Evolutionary conservation across 2,888 invertebrate species (phyloP).

Genomic region (Lithodes maja): DNA sequence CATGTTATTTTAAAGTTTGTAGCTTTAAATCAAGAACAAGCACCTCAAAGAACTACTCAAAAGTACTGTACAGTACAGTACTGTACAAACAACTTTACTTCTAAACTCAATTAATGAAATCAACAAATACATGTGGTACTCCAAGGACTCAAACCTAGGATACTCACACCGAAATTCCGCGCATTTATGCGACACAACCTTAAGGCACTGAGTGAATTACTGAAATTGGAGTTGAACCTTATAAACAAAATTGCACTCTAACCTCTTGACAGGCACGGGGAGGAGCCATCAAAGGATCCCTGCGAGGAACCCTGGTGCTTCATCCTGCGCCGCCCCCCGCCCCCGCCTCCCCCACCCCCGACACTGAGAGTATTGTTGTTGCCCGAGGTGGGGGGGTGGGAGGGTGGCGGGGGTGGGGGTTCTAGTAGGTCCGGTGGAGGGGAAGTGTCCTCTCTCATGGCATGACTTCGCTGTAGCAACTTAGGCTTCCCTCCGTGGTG

Average conservation of each 20-base stretch:
- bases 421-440: slow-evolving; percentile 74
- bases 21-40: too few relatives aligned
- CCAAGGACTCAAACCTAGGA: too few relatives aligned
- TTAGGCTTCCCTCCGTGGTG: slow-evolving; percentile 71
- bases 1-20: too few relatives aligned
- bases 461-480: slow-evolving; percentile 87
- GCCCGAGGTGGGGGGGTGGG: slow-evolving; percentile 36
- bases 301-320: slow-evolving; percentile 70
- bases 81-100: too few relatives aligned
- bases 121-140: too few relatives aligned
- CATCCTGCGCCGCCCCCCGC: slow-evolving; percentile 47
- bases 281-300: slow-evolving; percentile 71
- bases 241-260: background rate
- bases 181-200: too few relatives aligned
- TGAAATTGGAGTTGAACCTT: too few relatives aligned
- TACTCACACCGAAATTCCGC: too few relatives aligned
- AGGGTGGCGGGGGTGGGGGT: slow-evolving; percentile 48
- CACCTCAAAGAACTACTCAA: too few relatives aligned
- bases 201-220: too few relatives aligned
- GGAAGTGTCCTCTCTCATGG: slow-evolving; percentile 87
- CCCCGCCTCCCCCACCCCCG: slow-evolving; percentile 58
- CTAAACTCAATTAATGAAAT: too few relatives aligned
- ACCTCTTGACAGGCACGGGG: slow-evolving; percentile 72
- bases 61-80: too few relatives aligned
- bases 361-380: slow-evolving; percentile 68